Conservation (phyloP, 2,113 vertebrate species). For the Oryzias melastigma region DNA sequence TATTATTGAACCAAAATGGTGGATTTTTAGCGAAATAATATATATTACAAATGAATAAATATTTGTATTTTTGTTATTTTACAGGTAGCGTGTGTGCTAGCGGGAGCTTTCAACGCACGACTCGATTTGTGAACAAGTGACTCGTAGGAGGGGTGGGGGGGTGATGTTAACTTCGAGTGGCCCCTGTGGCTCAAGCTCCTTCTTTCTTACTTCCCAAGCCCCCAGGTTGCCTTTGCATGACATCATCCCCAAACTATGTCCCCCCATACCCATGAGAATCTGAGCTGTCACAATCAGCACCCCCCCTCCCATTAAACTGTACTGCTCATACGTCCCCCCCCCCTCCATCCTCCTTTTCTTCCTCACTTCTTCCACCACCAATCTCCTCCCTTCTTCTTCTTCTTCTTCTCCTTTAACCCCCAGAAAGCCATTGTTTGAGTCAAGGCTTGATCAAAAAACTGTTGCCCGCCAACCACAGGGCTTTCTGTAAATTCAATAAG, state of each 20-base stretch:
- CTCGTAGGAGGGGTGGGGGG: conserved; percentile 53
- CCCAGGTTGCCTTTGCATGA: conserved; percentile 98
- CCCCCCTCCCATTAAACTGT: conserved; percentile 87
- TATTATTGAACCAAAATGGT: too few relatives aligned
- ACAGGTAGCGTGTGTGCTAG: conserved; percentile 53
- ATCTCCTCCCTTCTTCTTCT: conserved; percentile 82
- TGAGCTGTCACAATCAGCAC: conserved; percentile 88
- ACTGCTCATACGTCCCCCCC: conserved; percentile 79
- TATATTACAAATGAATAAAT: too few relatives aligned
- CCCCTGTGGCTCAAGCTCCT: conserved; percentile 78
- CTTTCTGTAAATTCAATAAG: conserved; percentile 98
- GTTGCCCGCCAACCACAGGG: conserved; percentile 92
- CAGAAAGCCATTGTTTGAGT: conserved; percentile 84
- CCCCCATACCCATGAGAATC: conserved; percentile 93
- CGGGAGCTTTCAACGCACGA: conserved; percentile 42
- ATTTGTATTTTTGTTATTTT: too few relatives aligned
- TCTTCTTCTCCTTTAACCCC: conserved; percentile 82
- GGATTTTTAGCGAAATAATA: too few relatives aligned
- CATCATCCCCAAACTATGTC: conserved; percentile 96
- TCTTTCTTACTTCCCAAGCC: conserved; percentile 80
- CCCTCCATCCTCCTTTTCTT: conserved; percentile 27
- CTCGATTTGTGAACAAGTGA: conserved; percentile 55
- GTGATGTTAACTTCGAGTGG: conserved; percentile 84
- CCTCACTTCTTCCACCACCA: conserved; percentile 68
- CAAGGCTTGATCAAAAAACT: conserved; percentile 98